Conservation (phyloP, 2,797 vertebrate species). For the Fratercula arctica region DNA sequence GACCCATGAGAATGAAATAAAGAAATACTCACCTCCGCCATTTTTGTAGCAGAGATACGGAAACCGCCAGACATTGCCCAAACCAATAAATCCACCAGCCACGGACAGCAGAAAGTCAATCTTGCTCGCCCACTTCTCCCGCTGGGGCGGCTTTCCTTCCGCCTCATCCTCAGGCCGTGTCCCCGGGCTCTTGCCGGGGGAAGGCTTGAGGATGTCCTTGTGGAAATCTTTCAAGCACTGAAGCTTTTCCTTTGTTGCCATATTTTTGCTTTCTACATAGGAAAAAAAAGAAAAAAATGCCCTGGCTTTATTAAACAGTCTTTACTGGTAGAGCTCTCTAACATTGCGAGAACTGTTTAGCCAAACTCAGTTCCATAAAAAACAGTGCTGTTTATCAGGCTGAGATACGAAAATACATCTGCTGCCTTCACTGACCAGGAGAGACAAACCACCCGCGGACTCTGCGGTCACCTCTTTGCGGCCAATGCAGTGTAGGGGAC, state of each 20-base stretch:
- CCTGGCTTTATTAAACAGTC: background rate
- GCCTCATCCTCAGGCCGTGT: conserved; percentile 95
- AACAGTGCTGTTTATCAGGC: background rate
- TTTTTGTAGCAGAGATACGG: conserved; percentile 99
- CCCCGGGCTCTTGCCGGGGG: conserved; percentile 96
- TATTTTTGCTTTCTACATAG: conserved; percentile 75
- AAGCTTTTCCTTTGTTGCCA: conserved; percentile 98
- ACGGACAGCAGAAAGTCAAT: conserved; percentile 98
- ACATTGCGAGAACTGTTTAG: background rate
- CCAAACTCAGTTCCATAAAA: background rate
- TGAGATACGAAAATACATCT: background rate
- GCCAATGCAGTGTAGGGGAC: background rate
- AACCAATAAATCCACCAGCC: conserved; percentile 96
- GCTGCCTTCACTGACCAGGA: background rate
- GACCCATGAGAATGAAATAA: fast-evolving
- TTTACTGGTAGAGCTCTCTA: background rate
- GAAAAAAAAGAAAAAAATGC: background rate
- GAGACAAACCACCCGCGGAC: background rate
- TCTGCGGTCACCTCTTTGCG: background rate
- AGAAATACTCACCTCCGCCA: conserved; percentile 88
- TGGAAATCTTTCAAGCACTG: conserved; percentile 98
- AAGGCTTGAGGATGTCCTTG: conserved; percentile 98
- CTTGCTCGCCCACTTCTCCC: conserved; percentile 99
- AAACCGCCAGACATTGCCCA: conserved; percentile 98
- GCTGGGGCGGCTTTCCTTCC: conserved; percentile 91